Conservation (phyloP, 2,888 invertebrate genomes). For the Hyposoter dolosus region DNA sequence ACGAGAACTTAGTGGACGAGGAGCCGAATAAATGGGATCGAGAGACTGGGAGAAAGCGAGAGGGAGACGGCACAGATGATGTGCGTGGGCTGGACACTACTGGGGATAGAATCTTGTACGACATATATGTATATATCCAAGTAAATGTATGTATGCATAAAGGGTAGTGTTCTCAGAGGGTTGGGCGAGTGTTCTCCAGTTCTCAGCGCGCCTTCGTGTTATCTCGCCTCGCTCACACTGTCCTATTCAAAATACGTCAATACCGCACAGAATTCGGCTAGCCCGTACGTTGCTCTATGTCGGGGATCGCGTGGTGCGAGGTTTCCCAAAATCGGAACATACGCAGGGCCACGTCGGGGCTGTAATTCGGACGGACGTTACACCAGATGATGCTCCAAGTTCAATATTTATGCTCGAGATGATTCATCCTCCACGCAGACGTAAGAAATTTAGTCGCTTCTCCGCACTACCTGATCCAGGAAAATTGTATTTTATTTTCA, state of each 20-base stretch:
- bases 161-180: slow-evolving; percentile 62
- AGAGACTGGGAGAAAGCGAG: neutral
- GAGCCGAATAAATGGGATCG: slow-evolving; percentile 50
- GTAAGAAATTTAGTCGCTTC: neutral
- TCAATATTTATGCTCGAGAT: neutral
- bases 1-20: slow-evolving; percentile 36
- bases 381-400: neutral
- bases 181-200: slow-evolving; percentile 74
- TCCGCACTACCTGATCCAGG: neutral
- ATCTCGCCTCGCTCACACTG: slow-evolving; percentile 61
- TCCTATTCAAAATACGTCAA: slow-evolving; percentile 80
- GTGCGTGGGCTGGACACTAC: slow-evolving; percentile 66
- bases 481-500: neutral
- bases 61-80: slow-evolving; percentile 69
- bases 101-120: slow-evolving; percentile 41
- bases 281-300: slow-evolving; percentile 50
- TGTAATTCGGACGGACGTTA: neutral
- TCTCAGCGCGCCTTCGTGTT: slow-evolving; percentile 60
- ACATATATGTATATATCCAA: slow-evolving; percentile 1
- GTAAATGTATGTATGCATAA: slow-evolving; percentile 6
- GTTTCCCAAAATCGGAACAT: slow-evolving; percentile 47
- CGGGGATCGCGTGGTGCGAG: slow-evolving; percentile 46
- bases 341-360: neutral
- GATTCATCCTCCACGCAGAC: neutral
- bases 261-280: slow-evolving; percentile 73